Percentiles rank a stretch among this genome's conserved stretches.
These are phyloP conservation scores for Hydrolagus colliei DNA, from an alignment of 2,797 vertebrate genomes.

Conservation along the genomic window DNA sequence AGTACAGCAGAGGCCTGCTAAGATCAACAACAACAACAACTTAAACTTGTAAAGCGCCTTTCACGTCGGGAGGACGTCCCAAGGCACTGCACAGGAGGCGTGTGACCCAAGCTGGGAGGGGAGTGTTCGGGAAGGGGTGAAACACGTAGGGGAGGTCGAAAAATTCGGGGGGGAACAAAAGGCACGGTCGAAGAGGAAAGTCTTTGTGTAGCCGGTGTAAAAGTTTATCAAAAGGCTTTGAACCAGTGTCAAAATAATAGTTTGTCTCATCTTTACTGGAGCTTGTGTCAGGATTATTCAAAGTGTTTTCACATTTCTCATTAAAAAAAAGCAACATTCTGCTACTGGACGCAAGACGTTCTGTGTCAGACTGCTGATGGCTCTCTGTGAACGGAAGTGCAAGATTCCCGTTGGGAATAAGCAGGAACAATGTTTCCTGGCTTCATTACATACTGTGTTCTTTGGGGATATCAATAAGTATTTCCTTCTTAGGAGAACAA, in stretches of 20 bases:
- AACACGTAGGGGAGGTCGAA: no score
- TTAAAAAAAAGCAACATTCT: not conserved
- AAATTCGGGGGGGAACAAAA: no score
- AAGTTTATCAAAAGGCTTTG: not conserved
- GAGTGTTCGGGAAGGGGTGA: no score
- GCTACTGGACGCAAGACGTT: not conserved
- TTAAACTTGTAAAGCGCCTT: no score
- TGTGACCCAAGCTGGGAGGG: no score
- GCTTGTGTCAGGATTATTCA: not conserved
- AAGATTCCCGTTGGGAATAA: not conserved
- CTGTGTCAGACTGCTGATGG: not conserved
- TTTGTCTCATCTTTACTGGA: no score
- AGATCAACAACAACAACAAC: no score
- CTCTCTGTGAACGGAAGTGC: not conserved
- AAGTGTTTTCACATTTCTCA: not conserved
- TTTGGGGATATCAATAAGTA: not conserved
- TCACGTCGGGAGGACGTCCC: no score
- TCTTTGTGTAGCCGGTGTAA: not conserved
- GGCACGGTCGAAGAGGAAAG: no score
- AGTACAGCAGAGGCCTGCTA: not conserved
- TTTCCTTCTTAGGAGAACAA: not conserved
- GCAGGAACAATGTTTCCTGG: conserved; percentile 1
- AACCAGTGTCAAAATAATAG: not conserved
- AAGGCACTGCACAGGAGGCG: no score
- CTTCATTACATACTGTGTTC: not conserved